Conservation (phyloP, 2,113 vertebrate species). For the Boleophthalmus pectinirostris region DNA sequence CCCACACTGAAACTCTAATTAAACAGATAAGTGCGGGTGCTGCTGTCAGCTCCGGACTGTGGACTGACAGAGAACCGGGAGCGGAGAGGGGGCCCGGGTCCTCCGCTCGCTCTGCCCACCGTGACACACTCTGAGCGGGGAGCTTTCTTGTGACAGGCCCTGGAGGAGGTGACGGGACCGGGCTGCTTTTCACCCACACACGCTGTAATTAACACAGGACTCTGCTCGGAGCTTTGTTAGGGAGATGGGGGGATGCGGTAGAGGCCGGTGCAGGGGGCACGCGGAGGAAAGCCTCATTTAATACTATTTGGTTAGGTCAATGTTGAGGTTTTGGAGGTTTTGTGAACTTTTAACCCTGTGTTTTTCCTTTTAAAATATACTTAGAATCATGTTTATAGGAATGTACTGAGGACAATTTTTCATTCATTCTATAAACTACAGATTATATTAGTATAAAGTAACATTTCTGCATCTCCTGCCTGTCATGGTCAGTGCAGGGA, state of each 20-base stretch:
- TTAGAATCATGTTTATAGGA: no score
- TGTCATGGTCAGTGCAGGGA: no score
- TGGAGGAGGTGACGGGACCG: conserved; percentile 71
- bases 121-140: conserved; percentile 32
- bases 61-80: conserved; percentile 54
- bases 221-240: conserved; percentile 78
- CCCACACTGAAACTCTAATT: conserved; percentile 71
- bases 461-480: no score
- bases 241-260: conserved; percentile 36
- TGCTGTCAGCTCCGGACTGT: conserved; percentile 67
- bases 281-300: no score
- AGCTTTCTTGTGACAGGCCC: conserved; percentile 73
- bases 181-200: conserved; percentile 71
- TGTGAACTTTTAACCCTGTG: no score
- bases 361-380: no score
- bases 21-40: conserved; percentile 76
- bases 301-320: no score
- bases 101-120: conserved; percentile 64
- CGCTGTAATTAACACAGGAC: conserved; percentile 80
- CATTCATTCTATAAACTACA: no score
- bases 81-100: conserved; percentile 60
- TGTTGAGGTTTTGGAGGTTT: no score
- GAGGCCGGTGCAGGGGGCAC: conserved; percentile 20
- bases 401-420: no score
- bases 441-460: no score